Evolutionary conservation across 2,888 invertebrate genomes (phyloP), one percentile per base, ranked within the genome.

Genomic region (Hirtodrosophila duncani): DNA sequence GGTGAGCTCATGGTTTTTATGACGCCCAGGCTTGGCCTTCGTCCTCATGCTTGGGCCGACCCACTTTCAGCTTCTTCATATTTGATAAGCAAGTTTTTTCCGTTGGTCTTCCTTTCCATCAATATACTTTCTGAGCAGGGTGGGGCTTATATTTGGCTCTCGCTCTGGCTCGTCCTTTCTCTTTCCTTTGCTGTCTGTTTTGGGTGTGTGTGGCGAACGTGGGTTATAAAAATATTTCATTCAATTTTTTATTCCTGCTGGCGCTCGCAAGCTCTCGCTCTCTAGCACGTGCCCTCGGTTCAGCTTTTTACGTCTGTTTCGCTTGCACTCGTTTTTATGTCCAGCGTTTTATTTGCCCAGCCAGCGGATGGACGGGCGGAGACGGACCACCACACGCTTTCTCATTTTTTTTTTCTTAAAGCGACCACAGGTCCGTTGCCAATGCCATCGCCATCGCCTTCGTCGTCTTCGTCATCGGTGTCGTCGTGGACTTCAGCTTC

Each of bases 151-250:
- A 39, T 34, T 13, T 27, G 30, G 14, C 48, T 21, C 29, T 20
- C 30, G 21, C 21, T 33, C 5, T 17, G 17, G 24, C 24, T 34
- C 14, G 9, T 26, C 38, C 7, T 26, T 42, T 38, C 26, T 23
- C 38, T 27, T 18, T 33, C 44, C 42, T 37, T 27, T 10, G 33
- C 57, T 56, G 38, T 48, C 20, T n/a, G 9, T 48, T 17, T 16
- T 48, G 9, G 21, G 10, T 39, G 29, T 50, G 11, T 34, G 20
- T 51, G 24, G 27, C 20, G 3, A 20, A 5, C 43, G 43, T 64
- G 63, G 67, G 65, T 82, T 82, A 82, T 83, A 82, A 79, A 83
- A 83, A 83, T 83, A 79, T 83, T 83, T 79, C 69, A 75, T 81
- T 81, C 62, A 71, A 71, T 72, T 81, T 83, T 79, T 82, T 69